Conservation (phyloP, 2,797 vertebrate species). For the Acrocephalus scirpaceus region DNA sequence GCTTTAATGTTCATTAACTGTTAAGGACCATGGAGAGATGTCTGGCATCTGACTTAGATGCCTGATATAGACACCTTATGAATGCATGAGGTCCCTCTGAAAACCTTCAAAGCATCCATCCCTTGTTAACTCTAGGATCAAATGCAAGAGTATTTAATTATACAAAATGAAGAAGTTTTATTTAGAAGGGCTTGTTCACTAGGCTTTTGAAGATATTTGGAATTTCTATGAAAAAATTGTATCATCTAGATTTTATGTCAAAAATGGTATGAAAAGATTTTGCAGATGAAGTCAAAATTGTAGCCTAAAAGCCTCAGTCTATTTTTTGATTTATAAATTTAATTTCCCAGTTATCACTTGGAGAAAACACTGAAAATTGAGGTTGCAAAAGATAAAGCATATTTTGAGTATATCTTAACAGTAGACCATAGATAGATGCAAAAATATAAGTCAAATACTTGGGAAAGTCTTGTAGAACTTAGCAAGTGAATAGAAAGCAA, state of each 20-base stretch:
- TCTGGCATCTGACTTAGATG: neutral
- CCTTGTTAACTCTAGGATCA: neutral
- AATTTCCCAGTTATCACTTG: neutral
- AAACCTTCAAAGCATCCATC: neutral
- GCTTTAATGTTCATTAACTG: neutral
- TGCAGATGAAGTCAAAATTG: neutral
- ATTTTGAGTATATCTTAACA: constrained; percentile 26
- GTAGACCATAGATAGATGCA: neutral
- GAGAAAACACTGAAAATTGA: constrained; percentile 35
- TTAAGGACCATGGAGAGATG: fast-evolving
- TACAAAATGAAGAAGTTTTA: neutral
- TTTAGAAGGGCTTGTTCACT: neutral
- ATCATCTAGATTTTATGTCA: neutral
- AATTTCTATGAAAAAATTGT: neutral
- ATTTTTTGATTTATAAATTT: neutral
- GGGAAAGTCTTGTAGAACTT: constrained; percentile 28
- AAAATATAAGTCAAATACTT: constrained; percentile 45
- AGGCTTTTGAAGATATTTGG: neutral
- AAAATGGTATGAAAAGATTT: neutral
- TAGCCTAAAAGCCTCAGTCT: neutral
- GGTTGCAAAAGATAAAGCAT: neutral
- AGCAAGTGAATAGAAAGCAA: constrained; percentile 15
- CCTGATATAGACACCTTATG: neutral
- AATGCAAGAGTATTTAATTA: neutral
- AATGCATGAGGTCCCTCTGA: neutral